Evolutionary conservation across 2,113 vertebrate genomes (phyloP).

Genomic region (Seriola rivoliana): DNA sequence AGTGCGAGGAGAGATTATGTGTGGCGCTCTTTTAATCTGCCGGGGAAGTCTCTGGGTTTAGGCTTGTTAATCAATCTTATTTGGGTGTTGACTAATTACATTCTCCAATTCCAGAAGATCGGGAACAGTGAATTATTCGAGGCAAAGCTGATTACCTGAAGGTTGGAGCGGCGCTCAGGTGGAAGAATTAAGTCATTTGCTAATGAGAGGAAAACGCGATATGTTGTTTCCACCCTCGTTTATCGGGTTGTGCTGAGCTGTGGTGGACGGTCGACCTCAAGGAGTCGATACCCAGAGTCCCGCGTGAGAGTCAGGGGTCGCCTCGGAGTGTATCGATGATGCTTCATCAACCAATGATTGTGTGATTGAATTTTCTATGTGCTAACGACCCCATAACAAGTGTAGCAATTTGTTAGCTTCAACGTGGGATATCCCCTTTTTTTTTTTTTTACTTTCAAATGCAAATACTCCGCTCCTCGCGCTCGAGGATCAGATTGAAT

Average conservation of each 20-base stretch:
- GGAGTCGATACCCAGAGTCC: not conserved
- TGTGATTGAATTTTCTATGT: not conserved
- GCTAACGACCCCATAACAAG: not conserved
- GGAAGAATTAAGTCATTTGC: conserved; percentile 62
- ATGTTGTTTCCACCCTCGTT: conserved; percentile 16
- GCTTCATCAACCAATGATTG: not conserved
- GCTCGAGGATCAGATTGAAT: not conserved
- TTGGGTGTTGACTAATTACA: conserved; percentile 65
- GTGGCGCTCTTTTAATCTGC: conserved; percentile 64
- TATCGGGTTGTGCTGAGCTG: conserved; percentile 11
- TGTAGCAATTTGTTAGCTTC: not conserved
- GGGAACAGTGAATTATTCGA: conserved; percentile 35
- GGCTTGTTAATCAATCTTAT: conserved; percentile 70
- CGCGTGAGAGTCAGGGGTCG: not conserved
- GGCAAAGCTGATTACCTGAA: conserved; percentile 47
- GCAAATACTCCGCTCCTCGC: too few species aligned
- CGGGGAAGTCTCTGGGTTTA: conserved; percentile 57
- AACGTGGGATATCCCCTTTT: not conserved
- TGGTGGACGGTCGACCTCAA: not conserved
- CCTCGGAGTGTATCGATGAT: not conserved
- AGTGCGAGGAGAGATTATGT: conserved; percentile 51
- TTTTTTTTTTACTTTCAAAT: too few species aligned
- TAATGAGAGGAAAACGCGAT: conserved; percentile 60
- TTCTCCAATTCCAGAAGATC: conserved; percentile 47
- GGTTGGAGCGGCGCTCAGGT: conserved; percentile 28